Conservation (phyloP, 2,888 invertebrate species). For the Venusia cambrica region DNA sequence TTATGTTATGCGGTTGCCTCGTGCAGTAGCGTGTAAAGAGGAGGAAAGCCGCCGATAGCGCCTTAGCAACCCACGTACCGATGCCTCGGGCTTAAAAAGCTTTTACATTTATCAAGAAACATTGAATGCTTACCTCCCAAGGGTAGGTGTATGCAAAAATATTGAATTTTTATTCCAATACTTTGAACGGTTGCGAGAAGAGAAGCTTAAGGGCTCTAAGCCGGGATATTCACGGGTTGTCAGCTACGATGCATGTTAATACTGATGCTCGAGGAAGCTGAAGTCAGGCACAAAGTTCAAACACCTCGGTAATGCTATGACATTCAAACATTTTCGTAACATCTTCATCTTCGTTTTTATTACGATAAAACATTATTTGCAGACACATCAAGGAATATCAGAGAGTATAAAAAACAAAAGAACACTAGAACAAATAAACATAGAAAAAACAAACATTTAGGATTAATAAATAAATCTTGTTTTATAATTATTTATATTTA, state of each 20-base stretch:
- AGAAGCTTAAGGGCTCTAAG: slow-evolving; percentile 56
- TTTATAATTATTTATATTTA: too few relatives aligned
- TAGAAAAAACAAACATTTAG: too few relatives aligned
- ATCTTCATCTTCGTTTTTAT: too few relatives aligned
- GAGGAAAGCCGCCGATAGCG: slow-evolving; percentile 55
- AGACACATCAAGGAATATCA: too few relatives aligned
- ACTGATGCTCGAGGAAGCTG: slow-evolving; percentile 24
- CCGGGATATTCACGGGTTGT: slow-evolving; percentile 66
- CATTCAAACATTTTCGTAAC: too few relatives aligned
- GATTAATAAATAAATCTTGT: too few relatives aligned
- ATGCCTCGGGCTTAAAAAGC: slow-evolving; percentile 73
- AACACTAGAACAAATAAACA: too few relatives aligned
- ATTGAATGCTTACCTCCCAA: slow-evolving; percentile 57
- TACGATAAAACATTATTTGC: too few relatives aligned
- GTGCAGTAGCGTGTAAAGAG: slow-evolving; percentile 40
- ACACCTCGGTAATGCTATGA: too few relatives aligned
- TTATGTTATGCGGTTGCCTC: slow-evolving; percentile 47
- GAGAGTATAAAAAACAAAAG: too few relatives aligned
- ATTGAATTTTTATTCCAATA: slow-evolving; percentile 74
- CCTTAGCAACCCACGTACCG: slow-evolving; percentile 64
- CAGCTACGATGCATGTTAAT: slow-evolving; percentile 51
- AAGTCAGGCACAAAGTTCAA: neutral
- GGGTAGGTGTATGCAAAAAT: slow-evolving; percentile 71
- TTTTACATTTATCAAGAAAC: slow-evolving; percentile 74
- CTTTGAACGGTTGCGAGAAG: slow-evolving; percentile 53